phyloP scores from a whole-genome alignment of 2,113 vertebrate genomes.

The Eubucco bourcierii region DNA sequence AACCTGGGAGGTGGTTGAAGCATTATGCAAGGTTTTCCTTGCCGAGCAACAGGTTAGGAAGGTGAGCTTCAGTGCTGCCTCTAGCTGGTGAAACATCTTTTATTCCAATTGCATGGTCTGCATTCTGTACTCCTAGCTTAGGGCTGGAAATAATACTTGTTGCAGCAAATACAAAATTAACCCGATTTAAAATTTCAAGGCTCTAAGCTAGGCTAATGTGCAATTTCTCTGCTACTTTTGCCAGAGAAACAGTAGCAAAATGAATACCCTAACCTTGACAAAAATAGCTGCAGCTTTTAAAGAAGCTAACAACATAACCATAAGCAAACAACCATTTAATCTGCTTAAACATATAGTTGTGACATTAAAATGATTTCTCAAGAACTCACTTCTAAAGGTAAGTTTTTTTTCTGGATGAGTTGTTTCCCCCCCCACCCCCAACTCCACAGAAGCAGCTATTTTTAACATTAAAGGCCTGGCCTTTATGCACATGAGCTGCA shows the following conservation, averaged over 20 bases:
- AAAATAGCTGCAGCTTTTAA: neutral
- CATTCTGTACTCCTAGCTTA: rapidly evolving
- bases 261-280: neutral
- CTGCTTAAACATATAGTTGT: rapidly evolving
- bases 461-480: neutral
- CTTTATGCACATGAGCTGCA: neutral
- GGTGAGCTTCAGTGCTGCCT: neutral
- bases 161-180: neutral
- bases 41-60: neutral
- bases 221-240: neutral
- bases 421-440: rapidly evolving
- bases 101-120: neutral
- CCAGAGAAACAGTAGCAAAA: neutral
- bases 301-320: neutral
- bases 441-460: neutral
- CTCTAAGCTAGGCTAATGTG: neutral
- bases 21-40: neutral
- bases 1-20: neutral
- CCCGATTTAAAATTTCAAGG: neutral
- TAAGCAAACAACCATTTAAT: neutral
- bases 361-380: neutral
- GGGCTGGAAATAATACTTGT: neutral
- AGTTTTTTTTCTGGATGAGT: neutral
- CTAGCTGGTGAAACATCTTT: neutral
- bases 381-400: neutral